Percentiles rank a stretch among this genome's conserved stretches.
Conservation (phyloP, 2,888 invertebrate species). For the Argyresthia goedartella region DNA sequence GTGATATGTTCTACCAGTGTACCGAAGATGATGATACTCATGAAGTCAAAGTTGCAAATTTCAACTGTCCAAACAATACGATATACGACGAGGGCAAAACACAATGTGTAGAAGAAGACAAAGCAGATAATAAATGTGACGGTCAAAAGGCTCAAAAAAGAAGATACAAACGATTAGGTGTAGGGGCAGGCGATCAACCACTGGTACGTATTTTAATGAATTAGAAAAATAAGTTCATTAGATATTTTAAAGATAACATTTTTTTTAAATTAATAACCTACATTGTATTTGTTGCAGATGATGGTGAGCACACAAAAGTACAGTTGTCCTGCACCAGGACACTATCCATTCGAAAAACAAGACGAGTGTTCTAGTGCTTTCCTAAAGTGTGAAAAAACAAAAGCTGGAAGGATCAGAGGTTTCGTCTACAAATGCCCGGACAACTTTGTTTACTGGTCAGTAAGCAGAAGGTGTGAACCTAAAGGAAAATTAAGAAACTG, state of each 20-base stretch:
- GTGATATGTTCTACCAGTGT: constrained; percentile 88
- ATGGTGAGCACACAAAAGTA: constrained; percentile 61
- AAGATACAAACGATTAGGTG: constrained; percentile 65
- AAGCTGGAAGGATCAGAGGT: constrained; percentile 71
- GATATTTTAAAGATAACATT: not conserved
- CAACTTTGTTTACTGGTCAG: constrained; percentile 82
- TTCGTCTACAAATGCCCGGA: constrained; percentile 83
- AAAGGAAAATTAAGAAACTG: constrained; percentile 74
- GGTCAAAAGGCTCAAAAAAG: constrained; percentile 67
- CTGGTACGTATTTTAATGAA: constrained; percentile 60
- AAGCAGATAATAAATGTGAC: constrained; percentile 68
- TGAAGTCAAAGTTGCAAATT: constrained; percentile 79
- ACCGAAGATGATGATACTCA: constrained; percentile 74
- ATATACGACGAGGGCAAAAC: constrained; percentile 80
- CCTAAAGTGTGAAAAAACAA: constrained; percentile 74
- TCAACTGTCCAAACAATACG: constrained; percentile 83
- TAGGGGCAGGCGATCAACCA: constrained; percentile 46
- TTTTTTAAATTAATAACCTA: not conserved
- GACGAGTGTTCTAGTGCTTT: constrained; percentile 79
- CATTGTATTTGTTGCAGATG: constrained; percentile 62
- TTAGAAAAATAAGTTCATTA: not conserved
- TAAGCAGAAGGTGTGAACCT: constrained; percentile 82
- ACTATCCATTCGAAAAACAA: constrained; percentile 75
- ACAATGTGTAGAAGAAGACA: constrained; percentile 77
- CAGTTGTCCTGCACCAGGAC: constrained; percentile 77